These are phyloP conservation scores for Cyanistes caeruleus DNA, from an alignment of 2,113 vertebrate species.

Conservation along the genomic window DNA sequence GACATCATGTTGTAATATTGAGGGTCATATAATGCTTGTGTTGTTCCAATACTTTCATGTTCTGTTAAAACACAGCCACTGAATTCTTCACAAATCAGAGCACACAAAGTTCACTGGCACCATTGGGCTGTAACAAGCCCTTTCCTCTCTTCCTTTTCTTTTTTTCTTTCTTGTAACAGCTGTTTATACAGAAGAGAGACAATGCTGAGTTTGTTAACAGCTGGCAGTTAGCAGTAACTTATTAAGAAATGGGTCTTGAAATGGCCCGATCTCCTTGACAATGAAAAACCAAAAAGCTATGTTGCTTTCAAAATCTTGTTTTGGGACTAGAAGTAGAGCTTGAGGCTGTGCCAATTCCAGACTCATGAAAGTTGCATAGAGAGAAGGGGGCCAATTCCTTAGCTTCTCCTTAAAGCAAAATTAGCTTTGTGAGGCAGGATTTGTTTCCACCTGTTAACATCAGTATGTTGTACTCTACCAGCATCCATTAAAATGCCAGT, in stretches of 20 bases:
- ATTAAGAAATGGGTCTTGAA: slow-evolving; percentile 15
- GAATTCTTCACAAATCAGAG: slow-evolving; percentile 26
- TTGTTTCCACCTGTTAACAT: neutral
- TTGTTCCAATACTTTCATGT: neutral
- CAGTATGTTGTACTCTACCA: neutral
- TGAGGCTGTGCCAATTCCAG: slow-evolving; percentile 1
- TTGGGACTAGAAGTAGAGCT: neutral
- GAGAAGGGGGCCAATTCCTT: neutral
- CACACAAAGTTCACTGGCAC: slow-evolving; percentile 18
- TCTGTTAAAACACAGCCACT: neutral
- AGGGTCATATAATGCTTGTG: neutral
- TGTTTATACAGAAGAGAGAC: slow-evolving; percentile 51
- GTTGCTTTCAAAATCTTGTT: slow-evolving; percentile 49
- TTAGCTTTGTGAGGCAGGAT: neutral
- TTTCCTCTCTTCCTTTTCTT: slow-evolving; percentile 34
- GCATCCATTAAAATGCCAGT: neutral
- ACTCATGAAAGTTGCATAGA: neutral
- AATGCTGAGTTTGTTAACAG: slow-evolving; percentile 55
- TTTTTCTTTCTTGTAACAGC: slow-evolving; percentile 41
- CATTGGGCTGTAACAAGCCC: neutral
- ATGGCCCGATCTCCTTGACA: neutral
- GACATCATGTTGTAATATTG: neutral
- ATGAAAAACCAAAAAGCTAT: slow-evolving; percentile 3
- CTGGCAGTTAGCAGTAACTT: slow-evolving; percentile 42
- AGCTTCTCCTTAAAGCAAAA: slow-evolving; percentile 4